A percentile compares a stretch with the other conserved stretches of the same genome.
Evolutionary conservation across 2,797 vertebrate species (phyloP).

Genomic region (Rhinatrema bivittatum): DNA sequence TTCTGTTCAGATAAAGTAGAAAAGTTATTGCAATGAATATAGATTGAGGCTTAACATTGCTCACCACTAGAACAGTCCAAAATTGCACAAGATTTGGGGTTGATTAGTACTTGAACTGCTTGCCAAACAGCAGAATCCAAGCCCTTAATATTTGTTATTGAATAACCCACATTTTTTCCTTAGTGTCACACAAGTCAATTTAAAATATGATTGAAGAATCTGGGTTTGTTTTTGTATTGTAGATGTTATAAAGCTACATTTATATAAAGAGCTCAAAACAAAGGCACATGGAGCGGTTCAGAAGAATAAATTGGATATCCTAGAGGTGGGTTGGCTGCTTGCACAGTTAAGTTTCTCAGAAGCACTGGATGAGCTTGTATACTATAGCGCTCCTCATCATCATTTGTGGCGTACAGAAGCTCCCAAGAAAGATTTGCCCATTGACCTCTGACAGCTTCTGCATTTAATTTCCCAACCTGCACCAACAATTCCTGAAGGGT

Average conservation of each 20-base stretch:
- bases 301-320: constrained; percentile 95
- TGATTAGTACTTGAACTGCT: too few species aligned
- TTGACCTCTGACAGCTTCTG: constrained; percentile 86
- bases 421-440: constrained; percentile 98
- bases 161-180: too few species aligned
- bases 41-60: too few species aligned
- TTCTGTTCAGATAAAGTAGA: too few species aligned
- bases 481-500: constrained; percentile 84
- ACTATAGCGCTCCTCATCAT: constrained; percentile 94
- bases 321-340: constrained; percentile 88
- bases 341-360: constrained; percentile 87
- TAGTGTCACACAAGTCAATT: too few species aligned
- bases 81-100: constrained; percentile 21
- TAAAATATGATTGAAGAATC: too few species aligned
- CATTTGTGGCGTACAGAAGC: constrained; percentile 91
- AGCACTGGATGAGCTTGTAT: constrained; percentile 92
- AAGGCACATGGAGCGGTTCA: constrained; percentile 73
- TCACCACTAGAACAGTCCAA: not conserved
- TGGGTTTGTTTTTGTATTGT: too few species aligned
- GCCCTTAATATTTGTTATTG: too few species aligned
- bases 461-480: constrained; percentile 81
- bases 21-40: too few species aligned
- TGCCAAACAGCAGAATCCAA: too few species aligned
- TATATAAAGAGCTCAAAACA: constrained; percentile 60
- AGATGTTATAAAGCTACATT: too few species aligned